Evolutionary conservation across 2,113 vertebrate species (phyloP), one percentile per base, ranked within the genome.

Genomic region (Tachuris rubrigastra): DNA sequence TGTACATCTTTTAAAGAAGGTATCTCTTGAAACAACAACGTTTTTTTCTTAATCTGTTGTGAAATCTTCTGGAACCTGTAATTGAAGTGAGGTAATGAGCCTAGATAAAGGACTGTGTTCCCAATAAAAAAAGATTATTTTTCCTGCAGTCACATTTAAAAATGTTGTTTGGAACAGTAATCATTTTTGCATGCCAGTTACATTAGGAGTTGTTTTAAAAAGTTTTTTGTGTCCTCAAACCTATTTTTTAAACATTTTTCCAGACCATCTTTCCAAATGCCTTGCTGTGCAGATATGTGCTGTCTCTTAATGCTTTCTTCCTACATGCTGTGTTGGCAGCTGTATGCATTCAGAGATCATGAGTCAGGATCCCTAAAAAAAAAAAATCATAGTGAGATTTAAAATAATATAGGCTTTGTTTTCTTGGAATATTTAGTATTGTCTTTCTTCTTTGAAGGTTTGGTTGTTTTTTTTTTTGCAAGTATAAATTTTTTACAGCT

Each of bases 211-310:
- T 91, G 25, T 72, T 90, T 60, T 50, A 80, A 42, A 44, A 65
- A 81, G 19, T 60, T 92, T 72, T 42, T 46, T 86, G 21, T 84
- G 68, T 81, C 25, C 37, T 90, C 69, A 85, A 72, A 49, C 37
- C n/a, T 79, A 8, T 93, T 91, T 91, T 95, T 63, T 63, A 47
- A 86, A 52, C 0, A 0, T 88, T 87, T 89, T n/a, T 84, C 44
- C 16, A 25, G 53, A 25, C 65, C 23, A 15, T 81, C 60, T 75
- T 80, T 90, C 82, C 65, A 86, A 84, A 59, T 75, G 86, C 47
- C 85, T 88, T 75, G 76, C 88, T 96, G 83, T 75, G 72, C 85
- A 90, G 93, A 55, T 95, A 96, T 66, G 68, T 90, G 78, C 67
- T 86, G 59, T 89, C 73, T 93, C 68, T 59, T 47, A 74, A 41